Conservation (phyloP, 2,797 vertebrate genomes). For the Vultur gryphus region DNA sequence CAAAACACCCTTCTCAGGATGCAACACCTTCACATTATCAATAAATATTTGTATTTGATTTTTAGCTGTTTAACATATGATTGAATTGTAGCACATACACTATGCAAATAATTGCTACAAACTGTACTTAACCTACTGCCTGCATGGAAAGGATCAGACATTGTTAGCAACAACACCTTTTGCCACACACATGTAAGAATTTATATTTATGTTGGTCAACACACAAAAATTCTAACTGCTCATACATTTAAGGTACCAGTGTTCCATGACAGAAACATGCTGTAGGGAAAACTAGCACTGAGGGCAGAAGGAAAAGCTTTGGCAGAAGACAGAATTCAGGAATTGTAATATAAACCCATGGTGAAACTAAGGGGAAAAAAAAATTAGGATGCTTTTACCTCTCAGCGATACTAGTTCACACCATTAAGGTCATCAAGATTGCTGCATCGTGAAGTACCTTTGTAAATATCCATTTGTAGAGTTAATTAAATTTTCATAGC, state of each 20-base stretch:
- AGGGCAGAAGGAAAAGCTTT: background rate
- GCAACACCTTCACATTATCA: background rate
- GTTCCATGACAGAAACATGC: background rate
- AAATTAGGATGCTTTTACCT: background rate
- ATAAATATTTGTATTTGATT: background rate
- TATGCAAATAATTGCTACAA: background rate
- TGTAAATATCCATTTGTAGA: background rate
- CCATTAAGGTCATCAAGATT: background rate
- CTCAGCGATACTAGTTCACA: background rate
- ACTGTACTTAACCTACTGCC: background rate
- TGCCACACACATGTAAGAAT: background rate
- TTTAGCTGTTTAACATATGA: background rate
- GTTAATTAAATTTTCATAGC: slow-evolving; percentile 19
- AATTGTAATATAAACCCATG: background rate
- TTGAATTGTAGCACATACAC: background rate
- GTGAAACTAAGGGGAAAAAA: background rate
- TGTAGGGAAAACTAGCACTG: background rate
- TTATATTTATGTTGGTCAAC: background rate
- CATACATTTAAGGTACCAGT: background rate
- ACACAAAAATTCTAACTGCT: background rate
- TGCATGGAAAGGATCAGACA: background rate
- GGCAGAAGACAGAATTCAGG: background rate
- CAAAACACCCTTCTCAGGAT: background rate
- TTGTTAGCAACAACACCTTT: background rate
- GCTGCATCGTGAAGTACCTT: background rate